Conservation (phyloP, 1,140 invertebrate species). For the Zaprionus vittiger region DNA sequence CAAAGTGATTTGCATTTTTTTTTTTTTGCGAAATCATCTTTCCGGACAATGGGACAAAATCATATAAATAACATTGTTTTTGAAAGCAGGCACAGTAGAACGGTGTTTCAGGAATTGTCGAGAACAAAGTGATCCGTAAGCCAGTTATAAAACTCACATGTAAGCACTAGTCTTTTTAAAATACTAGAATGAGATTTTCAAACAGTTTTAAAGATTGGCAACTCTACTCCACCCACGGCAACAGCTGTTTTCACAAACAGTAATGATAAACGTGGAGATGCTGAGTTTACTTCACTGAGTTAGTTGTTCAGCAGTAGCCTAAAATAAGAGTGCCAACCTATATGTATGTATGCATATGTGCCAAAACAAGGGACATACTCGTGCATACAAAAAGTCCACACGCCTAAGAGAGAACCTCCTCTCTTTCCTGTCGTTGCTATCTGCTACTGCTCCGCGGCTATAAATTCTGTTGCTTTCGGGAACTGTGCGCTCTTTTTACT, state of each 20-base stretch:
- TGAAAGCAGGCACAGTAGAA: slow-evolving; percentile 30
- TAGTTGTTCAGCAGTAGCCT: slow-evolving; percentile 26
- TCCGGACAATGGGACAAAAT: slow-evolving; percentile 25
- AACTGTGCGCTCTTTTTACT: slow-evolving; percentile 67
- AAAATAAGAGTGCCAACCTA: slow-evolving; percentile 37
- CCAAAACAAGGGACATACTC: slow-evolving; percentile 30
- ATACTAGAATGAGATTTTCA: slow-evolving; percentile 2
- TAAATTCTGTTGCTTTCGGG: slow-evolving; percentile 55
- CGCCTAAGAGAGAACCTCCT: slow-evolving; percentile 13
- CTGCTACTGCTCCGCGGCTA: slow-evolving; percentile 32
- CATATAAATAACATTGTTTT: slow-evolving; percentile 55
- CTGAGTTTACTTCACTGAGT: slow-evolving; percentile 25
- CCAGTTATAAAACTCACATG: not conserved
- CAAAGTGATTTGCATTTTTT: slow-evolving; percentile 48
- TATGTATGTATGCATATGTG: slow-evolving; percentile 1
- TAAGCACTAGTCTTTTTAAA: slow-evolving; percentile 17
- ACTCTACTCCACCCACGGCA: slow-evolving; percentile 17
- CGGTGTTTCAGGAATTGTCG: slow-evolving; percentile 32
- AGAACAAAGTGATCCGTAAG: slow-evolving; percentile 24
- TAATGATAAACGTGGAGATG: slow-evolving; percentile 61
- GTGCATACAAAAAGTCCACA: not conserved
- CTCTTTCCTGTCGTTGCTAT: slow-evolving; percentile 15
- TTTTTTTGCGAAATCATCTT: slow-evolving; percentile 56
- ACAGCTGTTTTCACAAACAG: slow-evolving; percentile 48
- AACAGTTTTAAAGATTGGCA: slow-evolving; percentile 42